A percentile compares a stretch with the other conserved stretches of the same genome.
Evolutionary conservation across 2,113 vertebrate genomes (phyloP).

Genomic region (Monarcha castaneiventris): DNA sequence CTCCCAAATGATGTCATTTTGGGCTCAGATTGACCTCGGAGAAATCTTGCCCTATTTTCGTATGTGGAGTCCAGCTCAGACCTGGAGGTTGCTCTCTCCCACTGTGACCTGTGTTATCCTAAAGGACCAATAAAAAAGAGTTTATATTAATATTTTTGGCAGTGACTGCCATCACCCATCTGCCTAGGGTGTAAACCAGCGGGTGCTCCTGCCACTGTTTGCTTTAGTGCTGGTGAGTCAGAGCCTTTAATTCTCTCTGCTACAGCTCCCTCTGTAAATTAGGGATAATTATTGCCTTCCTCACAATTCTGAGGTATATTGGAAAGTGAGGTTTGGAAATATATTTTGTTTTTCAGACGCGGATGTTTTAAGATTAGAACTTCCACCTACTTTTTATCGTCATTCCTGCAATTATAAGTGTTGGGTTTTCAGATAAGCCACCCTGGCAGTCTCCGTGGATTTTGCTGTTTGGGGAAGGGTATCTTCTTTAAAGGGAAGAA

Average conservation of each 20-base stretch:
- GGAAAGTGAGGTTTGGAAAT: not conserved
- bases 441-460: not conserved
- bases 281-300: not conserved
- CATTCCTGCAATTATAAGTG: not conserved
- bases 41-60: not conserved
- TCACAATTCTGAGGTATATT: not conserved
- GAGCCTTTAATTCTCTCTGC: not conserved
- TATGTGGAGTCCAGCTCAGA: accelerated
- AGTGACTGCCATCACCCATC: not conserved
- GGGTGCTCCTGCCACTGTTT: not conserved
- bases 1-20: not conserved
- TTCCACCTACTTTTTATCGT: not conserved
- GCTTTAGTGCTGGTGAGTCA: not conserved
- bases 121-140: not conserved
- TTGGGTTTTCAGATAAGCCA: not conserved
- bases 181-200: not conserved
- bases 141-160: not conserved
- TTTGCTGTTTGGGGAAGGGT: not conserved
- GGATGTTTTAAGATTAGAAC: not conserved
- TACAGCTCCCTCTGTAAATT: not conserved
- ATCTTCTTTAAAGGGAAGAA: not conserved
- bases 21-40: not conserved
- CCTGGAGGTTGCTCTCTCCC: not conserved
- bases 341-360: not conserved
- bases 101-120: not conserved